These are phyloP conservation scores for Scortum barcoo DNA, from an alignment of 2,113 vertebrate genomes.

Conservation along the genomic window DNA sequence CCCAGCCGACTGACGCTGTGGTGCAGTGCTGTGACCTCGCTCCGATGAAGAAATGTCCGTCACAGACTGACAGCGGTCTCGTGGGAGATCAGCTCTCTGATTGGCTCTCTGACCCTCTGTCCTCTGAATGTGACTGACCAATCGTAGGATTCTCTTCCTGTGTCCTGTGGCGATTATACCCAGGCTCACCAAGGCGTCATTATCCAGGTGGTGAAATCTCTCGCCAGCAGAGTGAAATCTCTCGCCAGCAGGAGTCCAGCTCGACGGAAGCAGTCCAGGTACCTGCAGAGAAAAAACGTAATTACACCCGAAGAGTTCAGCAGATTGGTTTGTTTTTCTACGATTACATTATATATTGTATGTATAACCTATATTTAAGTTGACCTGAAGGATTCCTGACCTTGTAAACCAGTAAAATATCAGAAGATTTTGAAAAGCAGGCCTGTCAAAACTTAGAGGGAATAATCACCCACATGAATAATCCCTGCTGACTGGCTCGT, in stretches of 20 bases:
- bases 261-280: constrained; percentile 87
- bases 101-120: constrained; percentile 45
- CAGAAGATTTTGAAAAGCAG: too few relatives aligned
- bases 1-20: not conserved
- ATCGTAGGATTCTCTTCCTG: constrained; percentile 93
- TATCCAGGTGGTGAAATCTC: constrained; percentile 87
- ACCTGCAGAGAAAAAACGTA: constrained; percentile 67
- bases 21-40: not conserved
- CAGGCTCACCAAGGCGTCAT: constrained; percentile 86
- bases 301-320: not conserved
- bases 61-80: constrained; percentile 76
- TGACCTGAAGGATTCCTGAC: too few relatives aligned
- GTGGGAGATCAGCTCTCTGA: constrained; percentile 39
- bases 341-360: too few relatives aligned
- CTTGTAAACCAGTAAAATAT: too few relatives aligned
- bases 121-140: constrained; percentile 80
- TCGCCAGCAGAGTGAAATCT: constrained; percentile 83
- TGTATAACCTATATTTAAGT: too few relatives aligned
- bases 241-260: constrained; percentile 87
- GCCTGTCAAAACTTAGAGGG: too few relatives aligned
- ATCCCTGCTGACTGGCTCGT: too few relatives aligned
- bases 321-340: not conserved
- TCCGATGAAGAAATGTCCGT: constrained; percentile 49
- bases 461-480: too few relatives aligned
- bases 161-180: constrained; percentile 94